These are phyloP conservation scores for Molorchus minor DNA, from an alignment of 2,888 invertebrate species.

Conservation along the genomic window DNA sequence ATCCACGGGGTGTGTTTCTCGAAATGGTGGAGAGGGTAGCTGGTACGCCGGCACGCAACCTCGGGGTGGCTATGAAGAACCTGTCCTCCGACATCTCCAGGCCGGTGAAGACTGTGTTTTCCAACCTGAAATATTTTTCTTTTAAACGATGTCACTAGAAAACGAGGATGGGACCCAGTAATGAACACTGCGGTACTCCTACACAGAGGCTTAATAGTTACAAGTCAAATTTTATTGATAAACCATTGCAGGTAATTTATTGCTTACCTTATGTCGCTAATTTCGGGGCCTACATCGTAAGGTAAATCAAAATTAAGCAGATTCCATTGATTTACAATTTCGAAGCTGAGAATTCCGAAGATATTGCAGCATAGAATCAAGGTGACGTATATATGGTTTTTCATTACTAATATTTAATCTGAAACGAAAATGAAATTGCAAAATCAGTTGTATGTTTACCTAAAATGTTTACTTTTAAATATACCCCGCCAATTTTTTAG, in stretches of 20 bases:
- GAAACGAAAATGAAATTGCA: no score
- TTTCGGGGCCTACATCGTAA: constrained; percentile 63
- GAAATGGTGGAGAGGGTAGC: constrained; percentile 78
- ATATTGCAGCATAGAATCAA: constrained; percentile 6
- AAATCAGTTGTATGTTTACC: no score
- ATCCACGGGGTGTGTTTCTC: constrained; percentile 70
- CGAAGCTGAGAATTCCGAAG: constrained; percentile 51
- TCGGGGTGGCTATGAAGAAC: constrained; percentile 79
- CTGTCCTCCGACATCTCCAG: constrained; percentile 76
- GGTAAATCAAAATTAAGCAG: constrained; percentile 74
- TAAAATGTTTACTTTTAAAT: no score
- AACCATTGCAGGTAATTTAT: background rate
- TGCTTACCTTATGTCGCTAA: constrained; percentile 54
- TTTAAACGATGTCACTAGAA: no score
- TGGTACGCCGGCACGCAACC: constrained; percentile 78
- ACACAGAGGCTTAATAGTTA: background rate
- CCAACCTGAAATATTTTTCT: constrained; percentile 67
- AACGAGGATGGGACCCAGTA: no score
- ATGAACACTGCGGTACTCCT: no score
- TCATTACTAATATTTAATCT: constrained; percentile 10
- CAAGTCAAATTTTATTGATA: background rate
- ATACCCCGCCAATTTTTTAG: no score
- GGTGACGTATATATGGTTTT: background rate
- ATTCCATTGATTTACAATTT: constrained; percentile 77
- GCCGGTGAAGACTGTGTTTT: constrained; percentile 81